Evolutionary conservation across 2,113 vertebrate species (phyloP), one percentile per base, ranked within the genome.

Genomic region (Strix uralensis): DNA sequence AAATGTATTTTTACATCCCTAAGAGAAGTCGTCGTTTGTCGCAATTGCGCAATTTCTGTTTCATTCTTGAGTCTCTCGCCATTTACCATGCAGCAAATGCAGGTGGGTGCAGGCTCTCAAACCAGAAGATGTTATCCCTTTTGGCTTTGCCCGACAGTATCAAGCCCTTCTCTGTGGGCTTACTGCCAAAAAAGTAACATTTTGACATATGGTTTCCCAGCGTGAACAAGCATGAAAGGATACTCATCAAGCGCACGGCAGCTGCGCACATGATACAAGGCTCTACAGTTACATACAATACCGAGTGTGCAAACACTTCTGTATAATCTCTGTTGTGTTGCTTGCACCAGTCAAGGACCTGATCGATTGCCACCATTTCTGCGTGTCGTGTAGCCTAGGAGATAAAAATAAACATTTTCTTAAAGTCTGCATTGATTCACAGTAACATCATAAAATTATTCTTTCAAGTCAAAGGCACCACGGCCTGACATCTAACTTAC

Each of bases 221-320:
- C 7, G 57, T 13, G 38, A 79, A 73, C 38, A 58, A 75, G 27
- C 71, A 55, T 3, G 32, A 69, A 97, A 99, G 99, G 99, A 99
- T 99, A 99, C 99, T 98, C 96, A 99, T 96, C 29, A 99, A 91
- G 27, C 99, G 99, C 32, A 99, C 86, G 0, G 99, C 99, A 11
- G 99, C 99, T 0, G 99, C 99, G 58, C 99, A 99, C 99, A 99
- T 99, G 93, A 99, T 97, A 79, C 99, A 99, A 0, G 99, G 99
- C 96, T 99, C 99, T 93, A 99, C 99, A 0, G 99, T 99, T 52
- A 99, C 99, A 0, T 99, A 99, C 44, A 99, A 59, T 3, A 98
- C 98, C 0, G 98, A 98, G 11, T 69, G 91, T 34, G 96, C 63
- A 65, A 99, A 99, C 57, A 99, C 99, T 9, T 98, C 92, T 5